These are phyloP conservation scores for Pristionchus arcanus DNA, from an alignment of 2,888 invertebrate species.

Conservation along the genomic window DNA sequence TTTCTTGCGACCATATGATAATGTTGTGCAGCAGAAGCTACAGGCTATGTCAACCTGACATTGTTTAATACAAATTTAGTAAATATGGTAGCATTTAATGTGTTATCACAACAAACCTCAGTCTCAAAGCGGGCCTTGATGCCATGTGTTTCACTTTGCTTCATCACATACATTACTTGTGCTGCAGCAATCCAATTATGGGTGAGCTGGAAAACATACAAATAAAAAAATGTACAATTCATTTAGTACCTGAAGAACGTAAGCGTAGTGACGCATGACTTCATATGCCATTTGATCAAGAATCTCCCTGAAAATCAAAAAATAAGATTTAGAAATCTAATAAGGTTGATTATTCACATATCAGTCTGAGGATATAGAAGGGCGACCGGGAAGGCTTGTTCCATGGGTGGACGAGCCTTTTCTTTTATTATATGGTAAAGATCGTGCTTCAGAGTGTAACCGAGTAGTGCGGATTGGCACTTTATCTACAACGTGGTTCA, in stretches of 20 bases:
- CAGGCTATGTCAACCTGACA: conserved; percentile 40
- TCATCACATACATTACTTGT: conserved; percentile 16
- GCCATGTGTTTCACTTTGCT: not conserved
- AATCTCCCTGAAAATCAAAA: not conserved
- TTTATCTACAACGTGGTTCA: not conserved
- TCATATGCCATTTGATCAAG: conserved; percentile 20
- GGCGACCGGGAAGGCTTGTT: conserved; percentile 14
- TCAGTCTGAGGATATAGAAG: conserved; percentile 46
- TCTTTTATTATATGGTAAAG: not conserved
- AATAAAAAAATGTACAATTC: not conserved
- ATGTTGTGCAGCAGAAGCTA: conserved; percentile 35
- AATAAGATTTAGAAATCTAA: not conserved
- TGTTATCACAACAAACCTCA: not conserved
- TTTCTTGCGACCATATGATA: not conserved
- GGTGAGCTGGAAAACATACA: not conserved
- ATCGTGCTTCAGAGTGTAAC: not conserved
- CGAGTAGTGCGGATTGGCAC: not conserved
- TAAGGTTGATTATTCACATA: conserved; percentile 5
- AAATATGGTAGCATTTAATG: not conserved
- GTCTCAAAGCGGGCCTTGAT: not conserved
- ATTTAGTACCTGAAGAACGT: conserved; percentile 26
- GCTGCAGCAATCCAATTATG: conserved; percentile 44
- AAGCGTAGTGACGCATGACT: conserved; percentile 43
- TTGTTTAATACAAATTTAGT: not conserved
- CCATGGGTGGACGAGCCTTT: conserved; percentile 27